A percentile compares a stretch with the other conserved stretches of the same genome.
These are phyloP conservation scores for Rhagoletis pomonella DNA, from an alignment of 1,140 invertebrate species.

Conservation along the genomic window DNA sequence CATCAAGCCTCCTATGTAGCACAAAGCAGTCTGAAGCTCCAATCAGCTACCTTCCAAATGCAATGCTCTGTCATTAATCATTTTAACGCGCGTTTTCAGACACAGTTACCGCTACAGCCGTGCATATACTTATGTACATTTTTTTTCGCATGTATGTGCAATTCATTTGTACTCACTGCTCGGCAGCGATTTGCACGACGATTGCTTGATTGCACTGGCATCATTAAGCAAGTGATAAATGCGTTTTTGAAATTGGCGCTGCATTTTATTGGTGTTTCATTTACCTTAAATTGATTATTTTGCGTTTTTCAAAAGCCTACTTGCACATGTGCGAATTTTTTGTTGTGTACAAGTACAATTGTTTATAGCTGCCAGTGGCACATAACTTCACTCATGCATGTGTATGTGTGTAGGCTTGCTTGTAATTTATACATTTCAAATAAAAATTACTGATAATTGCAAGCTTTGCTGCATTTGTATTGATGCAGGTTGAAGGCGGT, in stretches of 20 bases:
- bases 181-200: background rate
- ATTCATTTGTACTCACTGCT: background rate
- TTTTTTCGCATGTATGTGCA: background rate
- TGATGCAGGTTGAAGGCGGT: slow-evolving; percentile 36
- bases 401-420: background rate
- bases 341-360: background rate
- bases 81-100: slow-evolving; percentile 21
- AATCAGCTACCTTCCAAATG: background rate
- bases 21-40: too few species aligned
- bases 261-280: slow-evolving; percentile 21
- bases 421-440: background rate
- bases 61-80: slow-evolving; percentile 24
- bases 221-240: slow-evolving; percentile 41
- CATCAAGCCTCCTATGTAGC: too few species aligned
- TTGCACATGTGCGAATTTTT: background rate
- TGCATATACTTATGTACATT: background rate
- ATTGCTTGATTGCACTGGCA: slow-evolving; percentile 28
- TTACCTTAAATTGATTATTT: background rate
- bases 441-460: slow-evolving; percentile 12
- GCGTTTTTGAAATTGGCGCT: slow-evolving; percentile 38
- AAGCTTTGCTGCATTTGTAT: background rate
- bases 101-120: slow-evolving; percentile 7
- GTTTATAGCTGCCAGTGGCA: too few species aligned
- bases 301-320: background rate
- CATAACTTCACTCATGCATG: background rate